phyloP scores from a whole-genome alignment of 2,888 invertebrate species.

The Stenolophus ochropezus region DNA sequence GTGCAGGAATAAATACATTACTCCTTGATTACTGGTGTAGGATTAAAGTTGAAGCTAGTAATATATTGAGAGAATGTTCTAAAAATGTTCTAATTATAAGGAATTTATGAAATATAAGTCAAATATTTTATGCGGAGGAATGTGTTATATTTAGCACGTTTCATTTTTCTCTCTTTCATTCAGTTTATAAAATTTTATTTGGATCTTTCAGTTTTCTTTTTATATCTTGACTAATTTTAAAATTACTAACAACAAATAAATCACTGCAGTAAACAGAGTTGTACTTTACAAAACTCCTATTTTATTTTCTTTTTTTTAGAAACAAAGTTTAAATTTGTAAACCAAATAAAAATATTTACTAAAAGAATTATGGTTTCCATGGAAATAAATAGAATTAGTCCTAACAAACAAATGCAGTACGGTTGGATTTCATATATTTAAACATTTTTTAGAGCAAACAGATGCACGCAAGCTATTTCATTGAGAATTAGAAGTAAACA shows the following conservation, averaged over 20 bases:
- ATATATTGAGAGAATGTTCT: background rate
- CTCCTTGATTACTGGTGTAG: no score
- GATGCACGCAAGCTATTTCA: slow-evolving; percentile 48
- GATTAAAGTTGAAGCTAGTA: no score
- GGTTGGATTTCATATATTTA: slow-evolving; percentile 14
- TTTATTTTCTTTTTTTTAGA: slow-evolving; percentile 4
- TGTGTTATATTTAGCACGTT: background rate
- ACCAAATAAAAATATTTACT: slow-evolving; percentile 12
- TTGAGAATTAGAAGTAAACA: slow-evolving; percentile 51
- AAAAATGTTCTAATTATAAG: background rate
- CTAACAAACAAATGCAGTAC: slow-evolving; percentile 1
- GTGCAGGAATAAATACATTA: no score
- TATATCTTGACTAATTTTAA: slow-evolving; percentile 46
- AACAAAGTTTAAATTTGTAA: background rate
- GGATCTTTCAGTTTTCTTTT: slow-evolving; percentile 13
- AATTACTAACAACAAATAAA: slow-evolving; percentile 41
- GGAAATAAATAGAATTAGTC: slow-evolving; percentile 20
- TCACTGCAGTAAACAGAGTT: slow-evolving; percentile 23
- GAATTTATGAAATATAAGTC: background rate
- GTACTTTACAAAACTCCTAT: slow-evolving; percentile 16
- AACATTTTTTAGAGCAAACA: slow-evolving; percentile 42
- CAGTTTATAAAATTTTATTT: slow-evolving; percentile 47
- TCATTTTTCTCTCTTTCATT: slow-evolving; percentile 40
- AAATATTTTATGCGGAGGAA: background rate
- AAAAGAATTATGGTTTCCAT: background rate